phyloP scores from a whole-genome alignment of 2,888 invertebrate genomes.

The Chelonus formosanus region DNA sequence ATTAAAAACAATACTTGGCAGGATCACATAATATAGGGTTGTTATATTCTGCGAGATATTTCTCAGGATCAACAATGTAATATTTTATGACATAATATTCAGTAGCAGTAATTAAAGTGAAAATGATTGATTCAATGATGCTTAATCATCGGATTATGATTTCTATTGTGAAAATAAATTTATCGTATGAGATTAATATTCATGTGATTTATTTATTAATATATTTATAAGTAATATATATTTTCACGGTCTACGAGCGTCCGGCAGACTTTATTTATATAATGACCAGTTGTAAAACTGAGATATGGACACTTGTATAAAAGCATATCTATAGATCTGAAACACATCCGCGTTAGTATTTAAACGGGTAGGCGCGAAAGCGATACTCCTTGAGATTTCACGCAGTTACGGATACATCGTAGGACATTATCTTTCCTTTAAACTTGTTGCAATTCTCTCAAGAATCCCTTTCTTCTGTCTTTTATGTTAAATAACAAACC shows the following conservation, averaged over 20 bases:
- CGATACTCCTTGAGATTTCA: slow-evolving; percentile 3
- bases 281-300: slow-evolving; percentile 10
- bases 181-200: too few relatives aligned
- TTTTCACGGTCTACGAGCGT: background rate
- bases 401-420: background rate
- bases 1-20: too few relatives aligned
- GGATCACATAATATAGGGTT: too few relatives aligned
- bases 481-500: background rate
- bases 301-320: slow-evolving; percentile 1
- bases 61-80: too few relatives aligned
- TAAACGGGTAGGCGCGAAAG: slow-evolving; percentile 13
- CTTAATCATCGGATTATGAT: too few relatives aligned
- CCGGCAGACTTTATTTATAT: slow-evolving; percentile 3
- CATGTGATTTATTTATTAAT: too few relatives aligned
- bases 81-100: too few relatives aligned
- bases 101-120: too few relatives aligned
- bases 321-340: background rate
- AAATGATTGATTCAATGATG: too few relatives aligned
- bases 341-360: slow-evolving; percentile 1
- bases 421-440: slow-evolving; percentile 11
- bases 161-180: too few relatives aligned
- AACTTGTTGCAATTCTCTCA: background rate
- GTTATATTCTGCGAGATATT: too few relatives aligned
- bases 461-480: background rate
- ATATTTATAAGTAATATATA: background rate